phyloP scores from a whole-genome alignment of 2,113 vertebrate genomes.

The Puffinus mauretanicus region DNA sequence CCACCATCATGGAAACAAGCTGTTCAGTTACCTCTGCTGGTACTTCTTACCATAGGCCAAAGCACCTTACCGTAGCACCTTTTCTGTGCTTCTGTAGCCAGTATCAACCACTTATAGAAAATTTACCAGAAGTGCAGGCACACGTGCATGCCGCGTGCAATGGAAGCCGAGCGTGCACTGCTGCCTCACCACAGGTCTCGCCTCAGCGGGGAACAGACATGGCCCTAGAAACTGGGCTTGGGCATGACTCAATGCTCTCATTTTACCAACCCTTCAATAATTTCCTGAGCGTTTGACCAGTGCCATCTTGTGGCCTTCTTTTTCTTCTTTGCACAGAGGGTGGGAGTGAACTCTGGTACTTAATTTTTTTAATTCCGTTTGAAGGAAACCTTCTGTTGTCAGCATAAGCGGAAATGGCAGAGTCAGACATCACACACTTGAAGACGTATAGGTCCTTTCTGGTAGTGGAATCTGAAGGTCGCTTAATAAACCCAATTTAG shows the following conservation, averaged over 20 bases:
- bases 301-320: slow-evolving; percentile 51
- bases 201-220: background rate
- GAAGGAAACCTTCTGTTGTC: background rate
- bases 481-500: background rate
- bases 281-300: background rate
- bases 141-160: accelerated
- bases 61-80: too few relatives aligned
- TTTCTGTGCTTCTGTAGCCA: accelerated
- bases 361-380: background rate
- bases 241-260: background rate
- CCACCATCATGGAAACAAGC: accelerated
- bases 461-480: background rate
- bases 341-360: background rate
- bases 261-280: too few relatives aligned
- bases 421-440: background rate
- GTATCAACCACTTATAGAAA: accelerated
- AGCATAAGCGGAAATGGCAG: background rate
- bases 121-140: background rate
- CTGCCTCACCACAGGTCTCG: accelerated
- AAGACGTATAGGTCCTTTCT: background rate
- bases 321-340: too few relatives aligned
- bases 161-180: accelerated
- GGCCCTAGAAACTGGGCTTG: background rate
- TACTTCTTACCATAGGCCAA: background rate
- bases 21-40: background rate